Evolutionary conservation across 1,140 invertebrate species (phyloP).

Genomic region (Thalassaphorura encarpata): DNA sequence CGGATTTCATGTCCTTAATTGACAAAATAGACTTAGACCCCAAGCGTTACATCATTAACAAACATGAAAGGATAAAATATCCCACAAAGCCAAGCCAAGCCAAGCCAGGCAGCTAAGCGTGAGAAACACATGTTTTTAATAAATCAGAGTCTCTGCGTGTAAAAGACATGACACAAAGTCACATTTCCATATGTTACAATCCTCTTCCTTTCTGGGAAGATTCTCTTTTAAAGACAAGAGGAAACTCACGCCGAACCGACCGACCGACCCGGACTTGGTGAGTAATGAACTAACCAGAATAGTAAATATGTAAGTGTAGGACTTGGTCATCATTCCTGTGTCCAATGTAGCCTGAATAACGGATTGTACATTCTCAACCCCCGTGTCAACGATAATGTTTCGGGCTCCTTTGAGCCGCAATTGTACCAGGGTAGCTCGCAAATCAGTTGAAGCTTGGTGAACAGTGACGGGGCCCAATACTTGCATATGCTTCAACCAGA

Average conservation of each 20-base stretch:
- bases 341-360: conserved; percentile 30
- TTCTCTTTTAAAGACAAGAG: too few relatives aligned
- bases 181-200: too few relatives aligned
- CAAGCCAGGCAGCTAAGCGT: too few relatives aligned
- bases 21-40: too few relatives aligned
- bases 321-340: conserved; percentile 32
- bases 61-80: too few relatives aligned
- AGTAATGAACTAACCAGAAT: conserved; percentile 26
- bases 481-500: conserved; percentile 28
- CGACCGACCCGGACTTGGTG: too few relatives aligned
- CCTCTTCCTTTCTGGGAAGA: too few relatives aligned
- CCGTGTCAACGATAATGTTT: conserved; percentile 32
- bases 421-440: conserved; percentile 29
- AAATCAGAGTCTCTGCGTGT: too few relatives aligned
- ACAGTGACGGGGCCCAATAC: conserved; percentile 26
- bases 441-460: conserved; percentile 21
- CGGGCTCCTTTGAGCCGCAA: conserved; percentile 30
- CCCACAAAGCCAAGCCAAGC: too few relatives aligned
- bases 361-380: conserved; percentile 20
- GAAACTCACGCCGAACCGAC: too few relatives aligned
- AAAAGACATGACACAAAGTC: too few relatives aligned
- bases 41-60: not conserved
- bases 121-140: too few relatives aligned
- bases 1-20: conserved; percentile 32
- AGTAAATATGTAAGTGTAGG: conserved; percentile 32